Evolutionary conservation across 2,113 vertebrate genomes (phyloP).

Genomic region (Gobiocypris rarus): DNA sequence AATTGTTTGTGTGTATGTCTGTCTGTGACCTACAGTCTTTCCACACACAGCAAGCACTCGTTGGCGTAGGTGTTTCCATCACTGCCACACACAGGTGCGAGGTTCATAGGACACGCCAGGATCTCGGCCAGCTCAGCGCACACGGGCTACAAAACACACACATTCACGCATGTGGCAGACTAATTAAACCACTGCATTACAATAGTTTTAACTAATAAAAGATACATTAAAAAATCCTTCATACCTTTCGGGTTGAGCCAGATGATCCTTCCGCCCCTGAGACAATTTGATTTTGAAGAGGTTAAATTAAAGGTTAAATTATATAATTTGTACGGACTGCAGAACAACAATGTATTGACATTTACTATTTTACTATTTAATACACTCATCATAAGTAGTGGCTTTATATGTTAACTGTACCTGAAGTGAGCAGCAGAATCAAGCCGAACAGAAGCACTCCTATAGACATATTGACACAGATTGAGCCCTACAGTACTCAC

Average conservation of each 20-base stretch:
- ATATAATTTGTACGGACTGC: not conserved
- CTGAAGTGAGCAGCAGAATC: constrained; percentile 48
- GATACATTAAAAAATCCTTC: not conserved
- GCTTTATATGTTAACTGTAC: constrained; percentile 11
- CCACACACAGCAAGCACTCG: constrained; percentile 80
- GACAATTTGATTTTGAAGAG: not conserved
- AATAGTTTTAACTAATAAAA: not conserved
- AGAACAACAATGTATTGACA: not conserved
- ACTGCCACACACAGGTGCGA: constrained; percentile 79
- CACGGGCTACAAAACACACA: constrained; percentile 61
- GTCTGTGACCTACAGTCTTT: constrained; percentile 70
- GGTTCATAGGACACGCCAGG: constrained; percentile 74
- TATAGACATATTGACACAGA: constrained; percentile 20
- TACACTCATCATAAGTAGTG: not conserved
- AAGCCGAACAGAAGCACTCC: constrained; percentile 34
- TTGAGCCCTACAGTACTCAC: not conserved
- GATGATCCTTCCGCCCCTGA: constrained; percentile 56
- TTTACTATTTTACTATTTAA: too few species aligned
- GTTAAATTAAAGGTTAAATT: not conserved
- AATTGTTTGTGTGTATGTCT: not conserved
- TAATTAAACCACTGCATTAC: not conserved
- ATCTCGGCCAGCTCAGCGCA: constrained; percentile 60
- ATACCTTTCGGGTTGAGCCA: constrained; percentile 20
- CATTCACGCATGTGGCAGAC: not conserved
- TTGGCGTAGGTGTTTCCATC: constrained; percentile 82